Evolutionary conservation across 1,140 invertebrate species (phyloP), one percentile per base, ranked within the genome.

Genomic region (Drosophila sucinea): DNA sequence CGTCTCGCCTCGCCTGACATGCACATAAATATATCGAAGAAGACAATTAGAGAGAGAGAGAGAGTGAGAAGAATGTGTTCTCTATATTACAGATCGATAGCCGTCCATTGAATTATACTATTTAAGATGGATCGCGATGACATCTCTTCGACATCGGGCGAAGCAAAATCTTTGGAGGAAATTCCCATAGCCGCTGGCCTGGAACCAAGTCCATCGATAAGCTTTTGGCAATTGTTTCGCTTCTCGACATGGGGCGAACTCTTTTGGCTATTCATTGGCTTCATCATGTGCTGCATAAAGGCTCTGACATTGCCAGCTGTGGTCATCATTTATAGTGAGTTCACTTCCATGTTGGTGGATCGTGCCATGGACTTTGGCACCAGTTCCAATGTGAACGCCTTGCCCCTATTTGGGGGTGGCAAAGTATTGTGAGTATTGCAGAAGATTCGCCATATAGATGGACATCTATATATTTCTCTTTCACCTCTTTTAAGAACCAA

Each of bases 271-370:
- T 80, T 94, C 63, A 68, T 93, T 35, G 95, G 94, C 4, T 84
- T 95, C 60, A 75, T 95, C 29, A 92, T 94, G 90, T 94, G 94
- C 30, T 91, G 92, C 30, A 83, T 95, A 41, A 94, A 94, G 79
- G 94, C 94, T 2, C 74, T 95, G 25, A 94, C 94, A 60, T 93
- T 96, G 77, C 95, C 96, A 2, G 84, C 94, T 4, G 94, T 96
- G n/a, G 95, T 95, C n/a, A 93, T 96, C 4, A 92, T 96, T 3
- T 96, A 96, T 92, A 96, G 96, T 29, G 93, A 94, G 76, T 93
- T 96, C 68, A 95, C 95, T 0, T 94, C 95, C 1, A 92, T 95
- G 64, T 90, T 96, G 75, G 94, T 95, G 6, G 93, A 93, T 65
- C 70, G 94, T 0, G 92, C 93, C 69, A 91, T 81, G 33, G 77